Conservation (phyloP, 37 sponge, comb jelly and placozoan genomes). For the Diacarnus erythraeanus region DNA sequence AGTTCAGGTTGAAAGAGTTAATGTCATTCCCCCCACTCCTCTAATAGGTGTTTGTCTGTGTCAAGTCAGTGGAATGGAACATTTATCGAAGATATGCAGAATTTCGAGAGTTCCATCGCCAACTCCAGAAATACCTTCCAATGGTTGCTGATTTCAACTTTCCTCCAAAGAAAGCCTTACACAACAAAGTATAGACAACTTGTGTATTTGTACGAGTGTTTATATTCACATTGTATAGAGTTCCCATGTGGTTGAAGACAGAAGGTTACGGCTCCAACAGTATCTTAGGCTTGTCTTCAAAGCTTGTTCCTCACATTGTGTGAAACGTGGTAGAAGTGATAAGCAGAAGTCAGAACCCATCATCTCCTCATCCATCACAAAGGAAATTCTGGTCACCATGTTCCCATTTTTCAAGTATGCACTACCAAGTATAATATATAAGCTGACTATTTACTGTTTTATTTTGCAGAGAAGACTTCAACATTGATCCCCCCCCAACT, state of each 20-base stretch:
- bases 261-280: conserved; percentile 69
- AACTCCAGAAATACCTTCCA: conserved; percentile 37
- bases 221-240: conserved; percentile 30
- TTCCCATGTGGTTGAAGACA: conserved; percentile 70
- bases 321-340: neutral
- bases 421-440: neutral
- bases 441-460: neutral
- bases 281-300: conserved; percentile 67
- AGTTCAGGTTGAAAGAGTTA: too few relatives aligned
- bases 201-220: neutral
- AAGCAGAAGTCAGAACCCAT: conserved; percentile 23
- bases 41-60: conserved; percentile 47
- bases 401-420: conserved; percentile 82
- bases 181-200: conserved; percentile 57
- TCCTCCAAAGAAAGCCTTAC: conserved; percentile 86
- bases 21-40: neutral
- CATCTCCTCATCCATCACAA: conserved; percentile 49
- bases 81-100: conserved; percentile 93
- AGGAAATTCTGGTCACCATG: conserved; percentile 54
- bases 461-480: conserved; percentile 8
- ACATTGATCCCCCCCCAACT: neutral
- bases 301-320: conserved; percentile 32
- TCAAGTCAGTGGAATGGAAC: conserved; percentile 92
- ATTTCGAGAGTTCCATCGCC: conserved; percentile 85
- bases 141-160: conserved; percentile 64